Percentiles rank a stretch among this genome's conserved stretches.
Conservation (phyloP, 2,797 vertebrate genomes). For the Lacerta viridis region DNA sequence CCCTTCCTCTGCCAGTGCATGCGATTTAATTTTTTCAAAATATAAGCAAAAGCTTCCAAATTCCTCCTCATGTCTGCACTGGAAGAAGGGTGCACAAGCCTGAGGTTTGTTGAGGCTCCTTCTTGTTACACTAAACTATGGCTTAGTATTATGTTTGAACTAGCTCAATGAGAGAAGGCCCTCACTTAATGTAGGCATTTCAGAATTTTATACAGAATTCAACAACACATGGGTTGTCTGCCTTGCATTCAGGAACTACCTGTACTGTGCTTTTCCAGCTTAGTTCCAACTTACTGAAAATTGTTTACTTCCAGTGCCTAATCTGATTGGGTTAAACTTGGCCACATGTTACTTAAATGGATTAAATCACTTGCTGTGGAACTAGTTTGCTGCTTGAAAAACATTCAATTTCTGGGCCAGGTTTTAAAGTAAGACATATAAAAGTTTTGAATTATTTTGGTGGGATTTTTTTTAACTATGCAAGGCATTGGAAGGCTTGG, state of each 20-base stretch:
- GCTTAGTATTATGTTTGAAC: neutral
- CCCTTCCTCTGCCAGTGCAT: no score
- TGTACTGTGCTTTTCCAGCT: neutral
- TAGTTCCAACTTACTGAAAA: neutral
- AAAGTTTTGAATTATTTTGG: neutral
- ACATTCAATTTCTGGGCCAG: neutral
- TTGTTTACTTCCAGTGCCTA: neutral
- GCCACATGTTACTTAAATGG: neutral
- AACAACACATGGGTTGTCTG: neutral
- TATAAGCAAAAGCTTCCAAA: no score
- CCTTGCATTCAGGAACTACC: neutral
- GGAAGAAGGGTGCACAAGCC: no score
- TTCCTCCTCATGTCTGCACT: no score
- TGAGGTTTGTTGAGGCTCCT: no score
- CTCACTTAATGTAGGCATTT: neutral
- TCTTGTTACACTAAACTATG: no score
- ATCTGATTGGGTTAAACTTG: neutral
- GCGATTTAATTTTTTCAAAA: no score
- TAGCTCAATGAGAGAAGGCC: neutral
- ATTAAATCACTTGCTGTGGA: neutral
- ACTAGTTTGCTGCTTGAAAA: neutral
- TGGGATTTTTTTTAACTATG: neutral
- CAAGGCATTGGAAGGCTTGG: neutral
- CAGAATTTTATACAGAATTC: neutral
- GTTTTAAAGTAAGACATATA: neutral